Evolutionary conservation across 2,888 invertebrate species (phyloP), one percentile per base, ranked within the genome.

Genomic region (Troglohyphantes excavatus): DNA sequence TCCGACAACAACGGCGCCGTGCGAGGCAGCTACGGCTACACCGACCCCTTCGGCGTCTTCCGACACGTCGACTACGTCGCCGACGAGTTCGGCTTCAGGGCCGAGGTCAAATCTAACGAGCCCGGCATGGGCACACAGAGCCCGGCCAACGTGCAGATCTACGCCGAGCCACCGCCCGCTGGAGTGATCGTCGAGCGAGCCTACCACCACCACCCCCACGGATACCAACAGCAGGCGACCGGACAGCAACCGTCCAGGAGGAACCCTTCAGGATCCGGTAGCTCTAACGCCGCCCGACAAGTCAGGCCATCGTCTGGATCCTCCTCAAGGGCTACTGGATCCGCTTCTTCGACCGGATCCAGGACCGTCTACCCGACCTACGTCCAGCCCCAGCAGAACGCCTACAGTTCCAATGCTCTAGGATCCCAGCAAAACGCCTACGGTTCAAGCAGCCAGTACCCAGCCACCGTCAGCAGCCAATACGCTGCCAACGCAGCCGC

Each of bases 1-100:
- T 90, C 91, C 3, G 91, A 91, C 73, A 87, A 46, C 53, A 72
- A 46, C 7, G 91, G 91, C 0, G 84, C 86, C n/a, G 91, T 91
- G 0, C 79, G 81, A 17, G 91, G 91, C 11, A 91, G 91, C 72
- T 91, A 91, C 53, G 90, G 90, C n/a, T 91, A 91, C 79, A 83
- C 83, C 27, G 91, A 91, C 33, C 79, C 86, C n/a, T 61, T 78
- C 43, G 90, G 90, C n/a, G 90, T 90, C 39, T 90, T 85, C 85
- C 90, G 90, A n/a, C 90, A 90, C 46, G 90, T 90, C 19, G 90
- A 90, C 73, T 90, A 90, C 39, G 83, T 90, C 2, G 90, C 90
- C 39, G 90, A 90, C 29, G 85, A 90, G 53, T 90, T 39, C 27
- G 90, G 90, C 39, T 90, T 90, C 68, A 70, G 90, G n/a, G 90